Evolutionary conservation across 2,797 vertebrate species (phyloP).

Genomic region (Enteromius unitaeniatus): DNA sequence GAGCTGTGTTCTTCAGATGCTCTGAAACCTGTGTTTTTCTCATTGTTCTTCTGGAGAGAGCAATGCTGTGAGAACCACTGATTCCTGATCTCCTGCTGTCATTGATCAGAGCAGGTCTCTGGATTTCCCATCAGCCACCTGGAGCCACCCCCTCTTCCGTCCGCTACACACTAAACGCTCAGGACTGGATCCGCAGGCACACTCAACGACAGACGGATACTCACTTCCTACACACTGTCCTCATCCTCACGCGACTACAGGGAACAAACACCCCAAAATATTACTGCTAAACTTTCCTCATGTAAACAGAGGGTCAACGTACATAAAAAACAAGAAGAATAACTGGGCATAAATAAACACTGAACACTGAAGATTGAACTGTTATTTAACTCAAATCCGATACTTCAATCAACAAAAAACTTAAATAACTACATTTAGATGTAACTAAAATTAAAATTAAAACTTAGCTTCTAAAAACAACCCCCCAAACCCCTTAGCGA

Average conservation of each 20-base stretch:
- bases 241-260: too few relatives aligned
- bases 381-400: too few relatives aligned
- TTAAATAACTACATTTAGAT: neutral
- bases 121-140: conserved; percentile 83
- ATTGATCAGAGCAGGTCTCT: conserved; percentile 78
- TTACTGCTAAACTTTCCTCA: neutral
- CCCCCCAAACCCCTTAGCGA: too few relatives aligned
- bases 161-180: conserved; percentile 70
- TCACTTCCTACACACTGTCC: neutral
- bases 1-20: too few relatives aligned
- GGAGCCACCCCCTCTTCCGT: conserved; percentile 69
- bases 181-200: neutral
- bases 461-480: neutral
- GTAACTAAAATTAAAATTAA: neutral
- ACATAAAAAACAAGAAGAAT: neutral
- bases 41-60: neutral
- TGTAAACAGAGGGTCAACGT: neutral
- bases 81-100: conserved; percentile 73
- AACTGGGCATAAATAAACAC: neutral
- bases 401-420: neutral
- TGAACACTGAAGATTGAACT: too few relatives aligned
- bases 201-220: neutral
- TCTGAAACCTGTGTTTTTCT: neutral
- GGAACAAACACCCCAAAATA: neutral
- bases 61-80: conserved; percentile 38